Evolutionary conservation across 2,888 invertebrate species (phyloP), one percentile per base, ranked within the genome.

Genomic region (Tachina fera): DNA sequence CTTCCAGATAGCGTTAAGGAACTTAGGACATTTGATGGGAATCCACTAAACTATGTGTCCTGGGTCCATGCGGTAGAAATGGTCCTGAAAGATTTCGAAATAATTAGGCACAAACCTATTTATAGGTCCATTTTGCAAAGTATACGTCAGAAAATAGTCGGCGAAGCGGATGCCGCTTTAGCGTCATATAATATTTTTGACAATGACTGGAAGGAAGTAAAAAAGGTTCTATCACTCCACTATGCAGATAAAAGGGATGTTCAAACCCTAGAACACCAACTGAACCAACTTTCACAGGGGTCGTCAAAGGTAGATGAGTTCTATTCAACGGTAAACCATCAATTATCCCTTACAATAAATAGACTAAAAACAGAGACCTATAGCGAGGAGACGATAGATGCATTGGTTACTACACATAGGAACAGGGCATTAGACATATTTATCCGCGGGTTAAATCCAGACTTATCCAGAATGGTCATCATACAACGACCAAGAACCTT

Each of bases 201-300:
- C 31, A 31, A 31, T 31, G 3, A 31, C 31, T 31, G 31, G 31
- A 41, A 61, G n/a, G 9, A 16, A 61, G 39, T 61, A 41, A 41
- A 0, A 88, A 68, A 41, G 63, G 78, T 80, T 22, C 68, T 87
- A 9, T 87, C 86, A 6, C 79, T 88, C 13, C 87, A 87, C n/a
- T 87, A 88, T 45, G 88, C 87, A 1, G 87, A 87, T 39, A 89
- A 88, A 43, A 65, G 86, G 31, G 88, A 88, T 58, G 45, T 87
- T 0, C 70, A 86, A 11, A 88, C 87, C 0, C 49, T 88, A 1
- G 81, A 88, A 58, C 86, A 31, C 31, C 31, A 31, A 31, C 31
- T 31, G 31, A 31, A 31, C 31, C 31, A 31, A 31, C 31, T 31
- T 2, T 31, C 31, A 31, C 31, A 31, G 4, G 31, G 31, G 31